phyloP scores from a whole-genome alignment of 2,888 invertebrate genomes.

The Phaonia tiefii region DNA sequence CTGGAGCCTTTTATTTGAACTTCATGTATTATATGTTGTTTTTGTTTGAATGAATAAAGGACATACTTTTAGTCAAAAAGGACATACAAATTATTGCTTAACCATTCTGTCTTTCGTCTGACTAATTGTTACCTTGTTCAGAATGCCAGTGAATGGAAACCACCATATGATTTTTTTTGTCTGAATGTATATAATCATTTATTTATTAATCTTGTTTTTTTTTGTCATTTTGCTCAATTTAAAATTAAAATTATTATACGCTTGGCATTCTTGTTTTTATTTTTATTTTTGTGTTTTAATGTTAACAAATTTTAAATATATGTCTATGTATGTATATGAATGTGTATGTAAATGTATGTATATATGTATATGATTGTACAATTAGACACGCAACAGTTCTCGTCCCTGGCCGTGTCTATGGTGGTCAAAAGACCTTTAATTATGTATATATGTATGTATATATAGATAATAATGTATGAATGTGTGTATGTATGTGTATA shows the following conservation, averaged over 20 bases:
- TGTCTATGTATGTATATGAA: constrained; percentile 26
- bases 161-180: too few species aligned
- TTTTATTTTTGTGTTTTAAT: constrained; percentile 39
- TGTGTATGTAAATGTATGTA: too few species aligned
- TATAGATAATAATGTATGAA: constrained; percentile 21
- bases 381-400: constrained; percentile 15
- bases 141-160: too few species aligned
- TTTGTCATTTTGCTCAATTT: constrained; percentile 37
- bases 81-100: too few species aligned
- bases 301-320: constrained; percentile 42
- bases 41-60: too few species aligned
- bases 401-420: neutral
- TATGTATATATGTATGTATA: constrained; percentile 21
- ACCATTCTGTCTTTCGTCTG: too few species aligned
- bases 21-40: too few species aligned
- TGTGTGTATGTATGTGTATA: constrained; percentile 47
- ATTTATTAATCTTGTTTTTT: neutral
- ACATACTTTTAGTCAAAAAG: too few species aligned
- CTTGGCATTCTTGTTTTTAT: constrained; percentile 1
- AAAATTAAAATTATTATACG: constrained; percentile 39
- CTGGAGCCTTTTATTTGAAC: too few species aligned
- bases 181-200: too few species aligned
- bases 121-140: too few species aligned
- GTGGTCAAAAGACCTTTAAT: constrained; percentile 38
- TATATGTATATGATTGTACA: constrained; percentile 35